Conservation (phyloP, 35 echinoderm and acorn worm genomes). For the Hemicentrotus pulcherrimus region DNA sequence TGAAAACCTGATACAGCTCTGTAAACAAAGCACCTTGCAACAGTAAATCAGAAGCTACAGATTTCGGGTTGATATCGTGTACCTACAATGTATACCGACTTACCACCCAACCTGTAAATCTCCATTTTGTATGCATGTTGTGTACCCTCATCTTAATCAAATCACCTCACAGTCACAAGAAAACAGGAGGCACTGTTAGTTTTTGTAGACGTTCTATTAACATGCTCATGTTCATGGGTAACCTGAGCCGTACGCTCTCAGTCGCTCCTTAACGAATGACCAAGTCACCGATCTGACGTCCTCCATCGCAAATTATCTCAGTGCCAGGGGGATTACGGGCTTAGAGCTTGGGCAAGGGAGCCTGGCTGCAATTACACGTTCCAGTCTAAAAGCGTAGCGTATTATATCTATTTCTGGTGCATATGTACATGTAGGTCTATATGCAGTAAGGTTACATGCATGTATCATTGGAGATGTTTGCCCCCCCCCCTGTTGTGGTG, state of each 20-base stretch:
- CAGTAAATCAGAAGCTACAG: not conserved
- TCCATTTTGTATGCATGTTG: not conserved
- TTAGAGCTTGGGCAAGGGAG: slow-evolving; percentile 10
- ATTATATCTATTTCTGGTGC: not conserved
- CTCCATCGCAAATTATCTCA: slow-evolving; percentile 41
- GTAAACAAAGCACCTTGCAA: not conserved
- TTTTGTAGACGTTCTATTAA: not conserved
- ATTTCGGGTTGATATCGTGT: not conserved
- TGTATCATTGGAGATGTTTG: not conserved
- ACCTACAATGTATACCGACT: not conserved
- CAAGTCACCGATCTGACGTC: slow-evolving; percentile 24
- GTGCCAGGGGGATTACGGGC: slow-evolving; percentile 25
- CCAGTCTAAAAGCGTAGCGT: not conserved
- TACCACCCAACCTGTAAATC: not conserved
- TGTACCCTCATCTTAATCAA: not conserved
- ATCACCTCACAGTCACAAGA: not conserved
- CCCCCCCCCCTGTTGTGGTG: not conserved
- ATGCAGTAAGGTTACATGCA: not conserved
- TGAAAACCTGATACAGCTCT: not conserved
- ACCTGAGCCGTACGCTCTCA: not conserved
- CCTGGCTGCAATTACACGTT: not conserved
- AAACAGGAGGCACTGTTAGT: not conserved
- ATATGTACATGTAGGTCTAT: not conserved
- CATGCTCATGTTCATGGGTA: not conserved
- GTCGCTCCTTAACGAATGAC: slow-evolving; percentile 19